Base-by-base conservation (phyloP, 2,888 invertebrate species). In the Rhagophthalmus giganteus region DNA sequence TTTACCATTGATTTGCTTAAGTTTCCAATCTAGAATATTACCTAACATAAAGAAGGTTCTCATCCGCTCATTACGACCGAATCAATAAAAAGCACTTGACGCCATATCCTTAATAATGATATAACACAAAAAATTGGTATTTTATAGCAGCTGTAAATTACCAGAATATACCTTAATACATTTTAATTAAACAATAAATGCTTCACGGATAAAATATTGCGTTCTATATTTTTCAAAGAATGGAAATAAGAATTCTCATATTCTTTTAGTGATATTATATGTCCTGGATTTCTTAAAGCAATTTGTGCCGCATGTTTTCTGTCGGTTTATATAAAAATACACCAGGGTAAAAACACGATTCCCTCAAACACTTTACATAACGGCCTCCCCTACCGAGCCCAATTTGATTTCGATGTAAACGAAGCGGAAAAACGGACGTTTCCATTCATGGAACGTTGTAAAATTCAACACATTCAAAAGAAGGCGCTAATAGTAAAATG, bases 291-390 rank as follows among this genome's bases (percentile, higher is more conserved):
- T 42, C 53, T 54, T 44, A 33, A 48, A 54, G 51, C 48, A 54
- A 54, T 54, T 54, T 54, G 53, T 42, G 48, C 48, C 35, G 42
- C 44, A 38, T 54, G 51, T 48, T 54, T 48, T 42, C 50, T 47
- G 42, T 48, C 48, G 53, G 53, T 54, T 54, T 54, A 48, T 54
- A 54, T 54, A 54, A 54, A 54, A 54, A 48, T 54, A 48, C 53
- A 44, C 53, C 38, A 39, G 53, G 44, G 48, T 44, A 52, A 54
- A 54, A 54, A 54, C 44, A 48, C 46, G 42, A 54, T 54, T 48
- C 53, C 45, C 44, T 40, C 47, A 44, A 54, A 48, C 53, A 54
- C 44, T 54, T 54, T 48, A 54, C 53, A 54, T 54, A 54, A 54
- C 48, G 40, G 53, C 46, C 48, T 44, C 48, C 48, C 53, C 53